Percentiles rank a stretch among this genome's conserved stretches.
Conservation (phyloP, 2,797 vertebrate species). For the Synanceia verrucosa region DNA sequence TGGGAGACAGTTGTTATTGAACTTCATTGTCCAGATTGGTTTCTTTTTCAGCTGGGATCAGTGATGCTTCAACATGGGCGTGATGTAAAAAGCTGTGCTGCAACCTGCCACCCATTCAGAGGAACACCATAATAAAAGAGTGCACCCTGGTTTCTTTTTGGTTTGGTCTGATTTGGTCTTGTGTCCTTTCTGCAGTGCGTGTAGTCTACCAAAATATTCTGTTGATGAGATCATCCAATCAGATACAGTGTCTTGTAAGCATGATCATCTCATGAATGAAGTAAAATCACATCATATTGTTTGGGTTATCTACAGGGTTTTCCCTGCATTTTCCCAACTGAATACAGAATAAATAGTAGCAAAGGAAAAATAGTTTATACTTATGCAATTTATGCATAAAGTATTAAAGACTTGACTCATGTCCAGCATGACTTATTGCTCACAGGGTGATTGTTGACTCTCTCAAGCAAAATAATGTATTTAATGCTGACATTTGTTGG, state of each 20-base stretch:
- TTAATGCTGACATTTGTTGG: background rate
- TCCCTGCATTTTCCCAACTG: background rate
- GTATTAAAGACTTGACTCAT: too few relatives aligned
- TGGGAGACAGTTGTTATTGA: conserved; percentile 94
- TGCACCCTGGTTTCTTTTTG: conserved; percentile 8
- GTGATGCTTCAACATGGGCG: conserved; percentile 92
- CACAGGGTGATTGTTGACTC: background rate
- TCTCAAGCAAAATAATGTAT: too few relatives aligned
- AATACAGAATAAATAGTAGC: too few relatives aligned
- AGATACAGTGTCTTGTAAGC: background rate
- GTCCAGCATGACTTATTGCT: too few relatives aligned
- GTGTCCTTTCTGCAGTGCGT: background rate
- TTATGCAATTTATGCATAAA: too few relatives aligned
- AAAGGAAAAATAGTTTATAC: too few relatives aligned
- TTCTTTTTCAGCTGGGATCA: conserved; percentile 98
- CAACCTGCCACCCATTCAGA: conserved; percentile 85
- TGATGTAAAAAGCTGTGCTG: conserved; percentile 89
- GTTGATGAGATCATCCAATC: background rate
- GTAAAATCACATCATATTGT: too few relatives aligned
- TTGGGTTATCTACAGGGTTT: too few relatives aligned
- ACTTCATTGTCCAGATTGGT: conserved; percentile 96
- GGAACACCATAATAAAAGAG: conserved; percentile 23
- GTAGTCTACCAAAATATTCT: background rate
- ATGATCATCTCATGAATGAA: background rate
- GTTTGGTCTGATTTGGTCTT: conserved; percentile 7